phyloP scores from a whole-genome alignment of 2,113 vertebrate genomes.

The Sinocyclocheilus maitianheensis region DNA sequence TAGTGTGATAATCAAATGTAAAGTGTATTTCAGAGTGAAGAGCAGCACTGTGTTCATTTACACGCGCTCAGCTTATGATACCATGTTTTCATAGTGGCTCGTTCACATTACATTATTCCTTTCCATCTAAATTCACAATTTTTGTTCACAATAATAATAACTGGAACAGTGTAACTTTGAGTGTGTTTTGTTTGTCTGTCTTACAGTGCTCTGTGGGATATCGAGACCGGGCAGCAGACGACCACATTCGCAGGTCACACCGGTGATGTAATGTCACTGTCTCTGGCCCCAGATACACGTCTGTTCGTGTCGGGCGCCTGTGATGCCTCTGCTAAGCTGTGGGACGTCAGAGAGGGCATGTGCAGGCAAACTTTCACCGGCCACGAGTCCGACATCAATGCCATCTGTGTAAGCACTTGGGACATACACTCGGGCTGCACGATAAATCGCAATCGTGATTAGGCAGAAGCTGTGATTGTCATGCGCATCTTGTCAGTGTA shows the following conservation, averaged over 20 bases:
- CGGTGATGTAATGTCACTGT: constrained; percentile 97
- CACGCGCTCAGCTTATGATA: no score
- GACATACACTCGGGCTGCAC: no score
- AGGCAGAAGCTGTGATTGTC: no score
- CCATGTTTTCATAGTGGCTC: no score
- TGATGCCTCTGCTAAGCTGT: constrained; percentile 97
- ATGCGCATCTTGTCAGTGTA: no score
- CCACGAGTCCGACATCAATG: constrained; percentile 99
- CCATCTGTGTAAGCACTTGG: constrained; percentile 88
- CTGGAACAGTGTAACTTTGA: background rate
- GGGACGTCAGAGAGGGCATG: constrained; percentile 99
- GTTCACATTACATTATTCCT: no score
- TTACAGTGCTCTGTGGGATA: constrained; percentile 95
- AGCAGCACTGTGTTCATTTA: no score
- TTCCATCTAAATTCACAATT: no score
- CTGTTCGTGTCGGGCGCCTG: constrained; percentile 98
- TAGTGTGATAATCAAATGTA: no score
- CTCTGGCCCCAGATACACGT: constrained; percentile 91
- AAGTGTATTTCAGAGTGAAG: no score
- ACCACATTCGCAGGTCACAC: constrained; percentile 98
- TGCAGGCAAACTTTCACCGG: constrained; percentile 98
- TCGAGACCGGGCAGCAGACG: constrained; percentile 98
- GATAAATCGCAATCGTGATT: no score
- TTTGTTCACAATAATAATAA: background rate
- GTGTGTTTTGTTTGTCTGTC: constrained; percentile 7